Evolutionary conservation across 2,113 vertebrate genomes (phyloP), one percentile per base, ranked within the genome.

Genomic region (Toxostoma redivivum): DNA sequence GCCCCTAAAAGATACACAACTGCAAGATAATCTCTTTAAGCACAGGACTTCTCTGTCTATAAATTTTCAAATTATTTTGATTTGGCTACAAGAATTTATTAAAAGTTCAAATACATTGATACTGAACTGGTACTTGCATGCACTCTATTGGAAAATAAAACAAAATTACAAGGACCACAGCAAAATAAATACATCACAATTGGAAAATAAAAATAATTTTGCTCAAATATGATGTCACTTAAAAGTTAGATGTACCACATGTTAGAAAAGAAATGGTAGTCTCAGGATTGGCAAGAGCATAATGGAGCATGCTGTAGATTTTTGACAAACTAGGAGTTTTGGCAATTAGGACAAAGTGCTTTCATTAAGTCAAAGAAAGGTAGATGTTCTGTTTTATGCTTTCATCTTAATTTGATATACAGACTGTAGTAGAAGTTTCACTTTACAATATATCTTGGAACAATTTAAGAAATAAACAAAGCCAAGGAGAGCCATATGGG

Each of bases 401-500:
- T 81, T 60, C 40, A 91, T 92, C 70, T 88, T 81, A 81, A 66
- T 79, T 92, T 81, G 54, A 88, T 81, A 96, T 21, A 77, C 21
- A 69, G 7, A 53, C 24, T 89, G 17, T 53, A 92, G 47, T 15
- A 69, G 65, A 93, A 85, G 37, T 25, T 90, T 87, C 51, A 77
- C 54, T 85, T 90, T 45, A 88, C 53, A 70, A 65, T 54, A 35
- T 61, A 81, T 82, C 92, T 95, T 48, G 69, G 66, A 85, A 81
- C 56, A 89, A 83, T 82, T 92, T 86, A 90, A 94, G 81, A 81
- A 54, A 85, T 30, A 95, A 88, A 90, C 38, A 81, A 95, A 85
- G 60, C 18, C 37, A 94, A 62, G 65, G 92, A 51, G 45, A 92
- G 72, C 64, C 69, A 81, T 28, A 53, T 20, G 57, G 51, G 45